Percentiles rank a stretch among this genome's conserved stretches.
Conservation (phyloP, 2,888 invertebrate genomes). For the Eilema griseolum region DNA sequence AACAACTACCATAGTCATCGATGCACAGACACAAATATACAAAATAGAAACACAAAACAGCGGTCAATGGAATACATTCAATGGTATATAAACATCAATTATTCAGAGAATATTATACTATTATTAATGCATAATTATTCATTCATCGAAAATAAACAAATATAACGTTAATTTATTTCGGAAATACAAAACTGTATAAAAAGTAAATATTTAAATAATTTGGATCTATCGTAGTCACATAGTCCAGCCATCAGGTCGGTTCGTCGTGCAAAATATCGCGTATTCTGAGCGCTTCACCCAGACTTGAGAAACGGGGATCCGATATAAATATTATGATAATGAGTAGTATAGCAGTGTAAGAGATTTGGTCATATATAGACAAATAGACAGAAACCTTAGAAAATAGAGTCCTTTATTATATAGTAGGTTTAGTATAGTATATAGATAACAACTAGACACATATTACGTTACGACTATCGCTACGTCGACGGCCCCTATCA, state of each 20-base stretch:
- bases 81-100: slow-evolving; percentile 35
- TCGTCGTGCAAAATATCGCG: slow-evolving; percentile 5
- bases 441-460: slow-evolving; percentile 14
- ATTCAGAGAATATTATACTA: slow-evolving; percentile 20
- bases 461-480: slow-evolving; percentile 6
- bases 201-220: slow-evolving; percentile 51
- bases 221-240: slow-evolving; percentile 28
- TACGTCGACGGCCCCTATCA: slow-evolving; percentile 1
- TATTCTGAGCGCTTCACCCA: neutral
- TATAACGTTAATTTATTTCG: slow-evolving; percentile 48
- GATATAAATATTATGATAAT: neutral
- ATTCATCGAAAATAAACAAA: slow-evolving; percentile 45
- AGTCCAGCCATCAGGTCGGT: slow-evolving; percentile 15
- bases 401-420: slow-evolving; percentile 15
- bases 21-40: slow-evolving; percentile 32
- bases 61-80: slow-evolving; percentile 31
- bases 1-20: slow-evolving; percentile 34
- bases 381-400: slow-evolving; percentile 17
- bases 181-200: slow-evolving; percentile 55
- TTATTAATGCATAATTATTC: slow-evolving; percentile 21
- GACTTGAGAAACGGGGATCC: neutral
- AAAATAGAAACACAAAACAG: slow-evolving; percentile 36
- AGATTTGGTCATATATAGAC: slow-evolving; percentile 20
- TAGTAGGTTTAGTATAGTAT: too few species aligned
- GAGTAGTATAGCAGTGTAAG: neutral